These are phyloP conservation scores for Ciconia nigra DNA, from an alignment of 2,797 vertebrate genomes.

Conservation along the genomic window DNA sequence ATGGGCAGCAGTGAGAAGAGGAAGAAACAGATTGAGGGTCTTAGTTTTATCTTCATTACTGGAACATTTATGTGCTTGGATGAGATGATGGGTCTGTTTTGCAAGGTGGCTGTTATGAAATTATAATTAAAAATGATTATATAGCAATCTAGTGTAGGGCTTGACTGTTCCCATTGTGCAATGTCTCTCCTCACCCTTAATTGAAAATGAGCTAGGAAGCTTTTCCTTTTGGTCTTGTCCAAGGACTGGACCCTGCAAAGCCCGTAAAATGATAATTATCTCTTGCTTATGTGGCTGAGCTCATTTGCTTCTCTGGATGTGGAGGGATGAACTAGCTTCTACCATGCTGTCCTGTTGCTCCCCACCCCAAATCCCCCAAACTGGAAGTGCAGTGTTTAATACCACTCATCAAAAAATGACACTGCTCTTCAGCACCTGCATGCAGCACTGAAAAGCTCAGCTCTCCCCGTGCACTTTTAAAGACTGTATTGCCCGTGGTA, in stretches of 20 bases:
- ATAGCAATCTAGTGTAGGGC: neutral
- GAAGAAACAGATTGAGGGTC: conserved; percentile 6
- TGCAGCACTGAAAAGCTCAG: neutral
- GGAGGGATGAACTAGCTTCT: neutral
- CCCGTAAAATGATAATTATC: neutral
- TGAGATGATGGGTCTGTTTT: neutral
- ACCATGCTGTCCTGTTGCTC: neutral
- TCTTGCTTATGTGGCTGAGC: neutral
- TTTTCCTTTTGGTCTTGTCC: neutral
- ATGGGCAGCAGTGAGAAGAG: neutral
- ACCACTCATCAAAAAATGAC: neutral
- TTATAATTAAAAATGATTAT: neutral
- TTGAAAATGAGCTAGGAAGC: neutral
- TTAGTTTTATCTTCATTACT: conserved; percentile 11
- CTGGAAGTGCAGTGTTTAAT: neutral
- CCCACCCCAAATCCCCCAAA: neutral
- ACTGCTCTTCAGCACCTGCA: neutral
- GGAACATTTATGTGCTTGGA: neutral
- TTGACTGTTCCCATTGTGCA: neutral
- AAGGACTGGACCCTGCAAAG: neutral
- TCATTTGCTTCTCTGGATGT: neutral
- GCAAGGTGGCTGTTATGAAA: neutral
- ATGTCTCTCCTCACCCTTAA: neutral
- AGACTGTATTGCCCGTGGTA: neutral
- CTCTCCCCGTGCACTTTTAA: neutral